phyloP scores from a whole-genome alignment of 1,140 invertebrate species.

The Nasonia vitripennis region DNA sequence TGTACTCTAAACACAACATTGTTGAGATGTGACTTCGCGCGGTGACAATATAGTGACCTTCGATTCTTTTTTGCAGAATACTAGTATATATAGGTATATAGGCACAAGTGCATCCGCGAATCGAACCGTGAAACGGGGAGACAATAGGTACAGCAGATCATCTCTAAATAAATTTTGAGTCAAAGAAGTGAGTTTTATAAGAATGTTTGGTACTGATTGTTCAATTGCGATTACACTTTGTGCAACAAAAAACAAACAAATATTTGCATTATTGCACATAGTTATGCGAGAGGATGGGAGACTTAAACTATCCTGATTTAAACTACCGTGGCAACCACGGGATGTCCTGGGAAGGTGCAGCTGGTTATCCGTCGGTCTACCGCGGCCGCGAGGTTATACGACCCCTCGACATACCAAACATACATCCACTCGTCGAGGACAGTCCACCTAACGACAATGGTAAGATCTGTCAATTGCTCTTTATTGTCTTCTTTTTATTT shows the following conservation, averaged over 20 bases:
- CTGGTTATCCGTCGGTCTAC: slow-evolving; percentile 58
- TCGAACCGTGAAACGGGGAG: neutral
- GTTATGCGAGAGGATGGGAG: slow-evolving; percentile 29
- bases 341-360: slow-evolving; percentile 39
- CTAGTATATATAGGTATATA: neutral
- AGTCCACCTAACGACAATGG: slow-evolving; percentile 64
- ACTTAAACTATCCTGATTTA: slow-evolving; percentile 12
- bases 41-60: neutral
- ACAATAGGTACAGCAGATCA: neutral
- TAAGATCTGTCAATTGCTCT: slow-evolving; percentile 46
- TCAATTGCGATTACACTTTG: too few species aligned
- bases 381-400: slow-evolving; percentile 67
- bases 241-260: neutral
- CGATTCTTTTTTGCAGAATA: neutral
- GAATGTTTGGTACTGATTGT: too few species aligned
- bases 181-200: neutral
- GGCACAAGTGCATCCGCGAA: neutral
- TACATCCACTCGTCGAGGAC: slow-evolving; percentile 64
- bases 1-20: too few species aligned
- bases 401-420: slow-evolving; percentile 62
- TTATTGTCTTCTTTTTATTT: slow-evolving; percentile 28
- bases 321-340: neutral
- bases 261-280: neutral
- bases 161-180: neutral
- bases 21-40: neutral